A percentile compares a stretch with the other conserved stretches of the same genome.
These are phyloP conservation scores for Champsocephalus esox DNA, from an alignment of 2,797 vertebrate genomes.

Conservation along the genomic window DNA sequence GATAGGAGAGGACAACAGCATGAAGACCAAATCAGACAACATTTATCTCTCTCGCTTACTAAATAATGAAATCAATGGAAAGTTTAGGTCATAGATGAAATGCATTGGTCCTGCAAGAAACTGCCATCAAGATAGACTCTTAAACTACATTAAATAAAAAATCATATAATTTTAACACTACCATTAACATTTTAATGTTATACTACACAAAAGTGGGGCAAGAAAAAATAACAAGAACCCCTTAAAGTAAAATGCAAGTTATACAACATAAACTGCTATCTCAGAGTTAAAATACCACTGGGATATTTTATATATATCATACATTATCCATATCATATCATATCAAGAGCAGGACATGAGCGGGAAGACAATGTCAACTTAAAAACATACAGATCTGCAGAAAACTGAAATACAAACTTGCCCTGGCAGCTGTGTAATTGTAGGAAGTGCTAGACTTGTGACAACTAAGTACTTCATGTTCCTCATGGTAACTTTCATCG, in stretches of 20 bases:
- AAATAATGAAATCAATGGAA: neutral
- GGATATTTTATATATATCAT: neutral
- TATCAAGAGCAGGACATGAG: neutral
- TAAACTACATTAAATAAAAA: neutral
- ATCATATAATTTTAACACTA: neutral
- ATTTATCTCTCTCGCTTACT: neutral
- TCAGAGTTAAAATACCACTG: neutral
- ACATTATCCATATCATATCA: neutral
- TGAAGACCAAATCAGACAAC: constrained; percentile 7
- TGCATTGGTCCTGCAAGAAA: neutral
- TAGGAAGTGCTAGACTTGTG: constrained; percentile 43
- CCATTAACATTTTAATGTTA: neutral
- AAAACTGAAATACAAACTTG: neutral
- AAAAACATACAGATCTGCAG: neutral
- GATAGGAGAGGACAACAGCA: constrained; percentile 10
- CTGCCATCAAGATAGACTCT: neutral
- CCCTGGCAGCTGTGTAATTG: neutral
- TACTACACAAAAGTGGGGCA: neutral
- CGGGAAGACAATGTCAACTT: neutral
- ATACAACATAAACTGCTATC: neutral
- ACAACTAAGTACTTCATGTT: constrained; percentile 64
- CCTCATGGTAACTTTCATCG: constrained; percentile 36
- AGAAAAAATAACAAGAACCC: neutral
- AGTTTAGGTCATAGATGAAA: neutral
- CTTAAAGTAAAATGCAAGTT: neutral